phyloP scores from a whole-genome alignment of 2,113 vertebrate genomes.

The Murina feae region DNA sequence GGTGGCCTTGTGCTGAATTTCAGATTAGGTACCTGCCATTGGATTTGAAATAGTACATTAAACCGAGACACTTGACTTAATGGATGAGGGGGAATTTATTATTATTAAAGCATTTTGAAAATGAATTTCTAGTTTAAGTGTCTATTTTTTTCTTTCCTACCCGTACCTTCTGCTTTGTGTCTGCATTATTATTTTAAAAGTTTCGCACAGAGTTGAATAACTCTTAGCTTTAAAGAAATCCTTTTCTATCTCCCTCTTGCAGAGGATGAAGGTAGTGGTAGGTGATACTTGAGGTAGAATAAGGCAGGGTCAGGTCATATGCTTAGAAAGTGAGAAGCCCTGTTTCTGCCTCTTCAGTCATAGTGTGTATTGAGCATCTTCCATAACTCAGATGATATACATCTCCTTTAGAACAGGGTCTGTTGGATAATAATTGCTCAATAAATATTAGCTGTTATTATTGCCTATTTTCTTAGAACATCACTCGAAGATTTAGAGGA shows the following conservation, averaged over 20 bases:
- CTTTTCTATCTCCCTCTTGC: not conserved
- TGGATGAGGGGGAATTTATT: not conserved
- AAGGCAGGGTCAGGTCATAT: too few relatives aligned
- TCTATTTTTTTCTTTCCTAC: not conserved
- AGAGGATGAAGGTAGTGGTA: not conserved
- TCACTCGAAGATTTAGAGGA: not conserved
- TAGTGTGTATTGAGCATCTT: not conserved
- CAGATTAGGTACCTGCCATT: not conserved
- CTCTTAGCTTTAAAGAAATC: not conserved
- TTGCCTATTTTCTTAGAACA: not conserved
- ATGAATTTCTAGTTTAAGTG: not conserved
- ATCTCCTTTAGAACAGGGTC: not conserved
- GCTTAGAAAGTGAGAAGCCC: not conserved
- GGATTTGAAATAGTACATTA: not conserved
- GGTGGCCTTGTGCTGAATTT: not conserved
- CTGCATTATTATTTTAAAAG: not conserved
- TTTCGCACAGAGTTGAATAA: not conserved
- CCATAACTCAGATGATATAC: not conserved
- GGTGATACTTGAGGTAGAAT: not conserved
- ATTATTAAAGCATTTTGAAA: not conserved
- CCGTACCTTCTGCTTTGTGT: not conserved
- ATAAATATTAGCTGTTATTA: not conserved
- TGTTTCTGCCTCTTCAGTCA: not conserved
- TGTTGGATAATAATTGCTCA: not conserved
- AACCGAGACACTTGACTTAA: not conserved